Evolutionary conservation across 2,888 invertebrate species (phyloP), one percentile per base, ranked within the genome.

Genomic region (Artemia sinica): DNA sequence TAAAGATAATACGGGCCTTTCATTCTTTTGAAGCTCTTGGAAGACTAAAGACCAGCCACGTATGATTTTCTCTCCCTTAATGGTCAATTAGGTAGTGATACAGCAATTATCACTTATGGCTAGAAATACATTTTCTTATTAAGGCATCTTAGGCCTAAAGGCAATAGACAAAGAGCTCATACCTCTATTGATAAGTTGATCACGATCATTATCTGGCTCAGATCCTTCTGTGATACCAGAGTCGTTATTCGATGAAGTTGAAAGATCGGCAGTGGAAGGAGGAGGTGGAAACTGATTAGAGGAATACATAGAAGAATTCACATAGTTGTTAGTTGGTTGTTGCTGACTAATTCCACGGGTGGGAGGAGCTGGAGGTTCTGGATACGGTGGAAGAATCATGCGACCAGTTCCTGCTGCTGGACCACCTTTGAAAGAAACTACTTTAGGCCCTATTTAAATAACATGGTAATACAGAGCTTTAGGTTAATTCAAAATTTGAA

Each of bases 171-270:
- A 28, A 28, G 28, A 28, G 28, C 28, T 28, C 28, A 86, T 89
- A 76, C 58, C 58, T n/a, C 89, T 85, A 80, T 88, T 85, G 75
- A 84, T 82, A 71, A 84, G 78, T 75, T 86, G 86, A 77, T 87
- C 87, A 73, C 87, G 87, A 81, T 91, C 91, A 79, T 91, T 91
- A 79, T 91, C 91, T 74, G 91, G 91, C 80, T 91, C 91, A 77
- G 90, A 91, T 80, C 91, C 89, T 80, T 91, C 91, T 80, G 91
- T 91, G 79, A 91, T 91, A 82, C 91, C 91, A 77, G 90, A 90
- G 79, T 91, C 91, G 80, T 92, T 72, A 66, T 72, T 91, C 81
- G 91, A 91, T 70, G 86, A 86, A 66, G 84, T 84, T 78, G 84
- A 84, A 77, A 84, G 84, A 72, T 77, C 77, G 75, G 82, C 84